phyloP scores from a whole-genome alignment of 1,140 invertebrate genomes.

The Drosophila gunungcola region DNA sequence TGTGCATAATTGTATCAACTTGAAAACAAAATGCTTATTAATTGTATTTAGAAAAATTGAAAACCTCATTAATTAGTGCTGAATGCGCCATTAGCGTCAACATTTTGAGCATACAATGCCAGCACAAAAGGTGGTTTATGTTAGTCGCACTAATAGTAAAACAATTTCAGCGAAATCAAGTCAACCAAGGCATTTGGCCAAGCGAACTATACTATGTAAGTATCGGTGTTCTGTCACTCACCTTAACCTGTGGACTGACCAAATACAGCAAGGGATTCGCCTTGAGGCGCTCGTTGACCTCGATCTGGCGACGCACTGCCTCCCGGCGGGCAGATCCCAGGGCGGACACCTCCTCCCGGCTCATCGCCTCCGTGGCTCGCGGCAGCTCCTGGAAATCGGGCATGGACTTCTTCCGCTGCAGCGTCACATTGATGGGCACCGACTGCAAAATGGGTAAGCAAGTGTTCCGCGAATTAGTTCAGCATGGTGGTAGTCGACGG shows the following conservation, averaged over 20 bases:
- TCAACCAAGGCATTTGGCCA: constrained; percentile 10
- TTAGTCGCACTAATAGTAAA: constrained; percentile 16
- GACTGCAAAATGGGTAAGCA: constrained; percentile 85
- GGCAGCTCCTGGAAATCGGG: constrained; percentile 95
- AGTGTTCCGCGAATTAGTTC: neutral
- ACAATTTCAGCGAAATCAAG: constrained; percentile 4
- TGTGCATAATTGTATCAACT: neutral
- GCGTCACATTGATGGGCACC: constrained; percentile 88
- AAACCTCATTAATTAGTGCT: neutral
- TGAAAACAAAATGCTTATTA: neutral
- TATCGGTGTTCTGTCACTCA: constrained; percentile 86
- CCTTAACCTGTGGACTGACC: constrained; percentile 98
- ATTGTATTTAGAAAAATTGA: neutral
- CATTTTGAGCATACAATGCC: neutral
- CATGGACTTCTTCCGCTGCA: constrained; percentile 97
- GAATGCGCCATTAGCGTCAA: neutral
- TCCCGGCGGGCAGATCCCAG: constrained; percentile 96
- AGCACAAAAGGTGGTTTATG: neutral
- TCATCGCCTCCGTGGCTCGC: constrained; percentile 91
- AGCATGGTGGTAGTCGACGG: neutral
- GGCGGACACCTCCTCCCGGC: constrained; percentile 96
- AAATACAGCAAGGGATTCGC: constrained; percentile 97
- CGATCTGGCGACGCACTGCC: constrained; percentile 95
- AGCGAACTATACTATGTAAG: neutral
- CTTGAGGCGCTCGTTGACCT: constrained; percentile 95